Percentiles rank a stretch among this genome's conserved stretches.
These are phyloP conservation scores for Picathartes gymnocephalus DNA, from an alignment of 2,113 vertebrate genomes.

Conservation along the genomic window DNA sequence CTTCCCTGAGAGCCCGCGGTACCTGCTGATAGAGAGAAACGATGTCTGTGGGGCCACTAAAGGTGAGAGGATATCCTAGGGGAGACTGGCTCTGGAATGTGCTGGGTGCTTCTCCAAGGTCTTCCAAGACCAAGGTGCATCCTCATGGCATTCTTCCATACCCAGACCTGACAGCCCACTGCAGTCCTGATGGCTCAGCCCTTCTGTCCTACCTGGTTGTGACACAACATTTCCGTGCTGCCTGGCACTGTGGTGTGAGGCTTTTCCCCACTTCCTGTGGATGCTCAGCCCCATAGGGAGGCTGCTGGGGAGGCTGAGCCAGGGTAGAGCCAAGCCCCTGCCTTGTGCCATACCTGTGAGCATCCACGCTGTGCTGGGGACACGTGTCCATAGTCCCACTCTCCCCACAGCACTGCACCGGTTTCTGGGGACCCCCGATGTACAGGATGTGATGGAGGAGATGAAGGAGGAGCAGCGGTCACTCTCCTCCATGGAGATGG, in stretches of 20 bases:
- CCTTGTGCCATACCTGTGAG: neutral
- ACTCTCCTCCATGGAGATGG: conserved; percentile 70
- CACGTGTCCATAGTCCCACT: fast-evolving
- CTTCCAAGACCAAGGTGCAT: neutral
- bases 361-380: neutral
- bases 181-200: neutral
- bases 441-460: conserved; percentile 82
- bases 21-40: conserved; percentile 84
- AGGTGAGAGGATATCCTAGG: conserved; percentile 66
- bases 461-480: conserved; percentile 85
- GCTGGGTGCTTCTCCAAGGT: neutral
- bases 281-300: neutral
- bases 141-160: neutral
- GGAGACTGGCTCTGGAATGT: fast-evolving
- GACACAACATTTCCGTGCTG: neutral
- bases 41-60: conserved; percentile 74
- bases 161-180: neutral
- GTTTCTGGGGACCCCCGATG: conserved; percentile 73
- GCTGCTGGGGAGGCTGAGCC: neutral
- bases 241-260: neutral
- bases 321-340: neutral
- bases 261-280: neutral
- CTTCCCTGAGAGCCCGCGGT: conserved; percentile 90
- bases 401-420: conserved; percentile 71
- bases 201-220: neutral